A percentile compares a stretch with the other conserved stretches of the same genome.
Conservation (phyloP, 1,140 invertebrate genomes). For the Drosophila santomea region DNA sequence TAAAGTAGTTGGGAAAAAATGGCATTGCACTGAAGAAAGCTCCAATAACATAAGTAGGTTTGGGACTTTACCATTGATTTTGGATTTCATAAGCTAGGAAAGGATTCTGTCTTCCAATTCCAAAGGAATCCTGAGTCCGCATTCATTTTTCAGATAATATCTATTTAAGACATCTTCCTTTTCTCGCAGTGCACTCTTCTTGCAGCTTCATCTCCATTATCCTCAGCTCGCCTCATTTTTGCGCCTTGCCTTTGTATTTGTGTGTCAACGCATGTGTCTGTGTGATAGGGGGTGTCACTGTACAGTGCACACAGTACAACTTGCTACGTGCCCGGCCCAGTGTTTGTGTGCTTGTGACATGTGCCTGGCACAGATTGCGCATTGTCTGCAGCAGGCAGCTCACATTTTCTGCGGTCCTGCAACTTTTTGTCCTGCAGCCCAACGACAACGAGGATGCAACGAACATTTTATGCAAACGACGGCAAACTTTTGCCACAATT, state of each 20-base stretch:
- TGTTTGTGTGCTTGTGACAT: conserved; percentile 58
- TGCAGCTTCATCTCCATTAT: conserved; percentile 18
- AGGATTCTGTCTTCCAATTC: too few species aligned
- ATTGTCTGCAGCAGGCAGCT: conserved; percentile 65
- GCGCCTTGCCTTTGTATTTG: conserved; percentile 38
- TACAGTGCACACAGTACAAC: neutral
- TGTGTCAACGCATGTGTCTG: conserved; percentile 19
- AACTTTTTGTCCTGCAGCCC: conserved; percentile 14
- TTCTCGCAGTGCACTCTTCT: conserved; percentile 40
- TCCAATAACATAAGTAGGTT: too few species aligned
- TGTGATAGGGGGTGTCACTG: conserved; percentile 27
- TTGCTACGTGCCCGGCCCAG: neutral
- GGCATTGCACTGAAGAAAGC: too few species aligned
- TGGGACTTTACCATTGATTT: too few species aligned
- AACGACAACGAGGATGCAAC: conserved; percentile 36
- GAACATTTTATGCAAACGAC: conserved; percentile 59
- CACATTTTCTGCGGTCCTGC: conserved; percentile 57
- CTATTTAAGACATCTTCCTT: neutral
- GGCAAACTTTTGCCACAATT: conserved; percentile 69
- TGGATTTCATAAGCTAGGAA: too few species aligned
- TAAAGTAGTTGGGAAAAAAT: too few species aligned
- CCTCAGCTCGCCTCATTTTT: conserved; percentile 45
- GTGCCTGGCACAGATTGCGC: conserved; percentile 77
- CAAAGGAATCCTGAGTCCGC: too few species aligned
- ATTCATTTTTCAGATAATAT: too few species aligned